These are phyloP conservation scores for Choloepus didactylus DNA, from an alignment of 2,797 vertebrate genomes.

Conservation along the genomic window DNA sequence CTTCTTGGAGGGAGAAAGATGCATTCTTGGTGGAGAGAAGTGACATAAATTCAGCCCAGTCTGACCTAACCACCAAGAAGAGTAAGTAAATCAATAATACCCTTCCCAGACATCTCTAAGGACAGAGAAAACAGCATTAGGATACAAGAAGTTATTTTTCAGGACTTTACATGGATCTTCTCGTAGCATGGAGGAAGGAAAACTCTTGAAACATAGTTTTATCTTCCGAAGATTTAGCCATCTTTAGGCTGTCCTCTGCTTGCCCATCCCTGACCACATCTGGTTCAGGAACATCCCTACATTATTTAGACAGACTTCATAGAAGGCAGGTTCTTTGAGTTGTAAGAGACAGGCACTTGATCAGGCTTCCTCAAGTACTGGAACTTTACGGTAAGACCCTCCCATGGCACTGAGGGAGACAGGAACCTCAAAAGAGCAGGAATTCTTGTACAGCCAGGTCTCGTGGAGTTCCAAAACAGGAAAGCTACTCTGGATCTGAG, in stretches of 20 bases:
- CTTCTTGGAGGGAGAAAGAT: neutral
- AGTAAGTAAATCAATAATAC: constrained; percentile 2
- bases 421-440: neutral
- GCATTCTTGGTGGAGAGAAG: neutral
- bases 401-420: neutral
- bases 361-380: neutral
- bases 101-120: neutral
- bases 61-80: neutral
- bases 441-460: too few relatives aligned
- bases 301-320: neutral
- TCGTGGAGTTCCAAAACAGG: neutral
- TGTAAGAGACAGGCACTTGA: neutral
- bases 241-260: too few relatives aligned
- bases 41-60: neutral
- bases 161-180: neutral
- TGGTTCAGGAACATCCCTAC: neutral
- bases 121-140: neutral
- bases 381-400: neutral
- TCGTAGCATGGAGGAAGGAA: neutral
- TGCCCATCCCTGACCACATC: neutral
- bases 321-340: neutral
- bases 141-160: neutral
- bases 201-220: neutral
- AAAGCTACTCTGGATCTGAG: neutral
- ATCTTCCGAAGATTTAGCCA: neutral